Evolutionary conservation across 2,888 invertebrate genomes (phyloP), one percentile per base, ranked within the genome.

Genomic region (Brachyptera risi): DNA sequence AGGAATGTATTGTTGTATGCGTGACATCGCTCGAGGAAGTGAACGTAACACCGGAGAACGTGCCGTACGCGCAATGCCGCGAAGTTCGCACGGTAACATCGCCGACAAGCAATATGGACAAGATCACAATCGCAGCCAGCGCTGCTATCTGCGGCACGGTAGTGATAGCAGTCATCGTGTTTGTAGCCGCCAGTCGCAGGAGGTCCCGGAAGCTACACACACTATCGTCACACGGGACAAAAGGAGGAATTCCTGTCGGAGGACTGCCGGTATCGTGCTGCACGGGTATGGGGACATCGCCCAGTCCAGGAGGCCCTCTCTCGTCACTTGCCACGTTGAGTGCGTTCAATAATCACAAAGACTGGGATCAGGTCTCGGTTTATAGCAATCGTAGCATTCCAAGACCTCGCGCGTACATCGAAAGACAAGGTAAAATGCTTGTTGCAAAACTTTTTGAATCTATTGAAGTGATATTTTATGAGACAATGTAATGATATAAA

Each of bases 1-100:
- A 93, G 87, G 94, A 95, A 80, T 94, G 94, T 74, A 90, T 95
- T 67, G 88, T 95, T 65, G 94, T 95, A 65, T 95, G 95, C 77
- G 94, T 95, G 62, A 90, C 94, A 68, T 92, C 92, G 59, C 78
- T 93, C 68, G 93, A 93, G 76, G 93, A 93, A 74, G 84, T 88
- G 62, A 87, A 89, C 75, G 86, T 92, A n/a, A 90, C 88, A 60
- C 92, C 92, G 37, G 90, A 91, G 69, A 88, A 85, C 66, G 91
- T 92, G 65, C 92, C 91, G 54, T 90, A 87, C 76, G 81, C 82
- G 64, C 94, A 92, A 76, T 95, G 95, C 72, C 84, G 91, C 58
- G 95, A 95, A 78, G 90, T 94, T 60, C 85, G 93, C 65, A 93
- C 92, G 1, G 89, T 89, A 51, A 84, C 87, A 51, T 86, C 90